These are phyloP conservation scores for Plagodis pulveraria DNA, from an alignment of 2,888 invertebrate species.

Conservation along the genomic window DNA sequence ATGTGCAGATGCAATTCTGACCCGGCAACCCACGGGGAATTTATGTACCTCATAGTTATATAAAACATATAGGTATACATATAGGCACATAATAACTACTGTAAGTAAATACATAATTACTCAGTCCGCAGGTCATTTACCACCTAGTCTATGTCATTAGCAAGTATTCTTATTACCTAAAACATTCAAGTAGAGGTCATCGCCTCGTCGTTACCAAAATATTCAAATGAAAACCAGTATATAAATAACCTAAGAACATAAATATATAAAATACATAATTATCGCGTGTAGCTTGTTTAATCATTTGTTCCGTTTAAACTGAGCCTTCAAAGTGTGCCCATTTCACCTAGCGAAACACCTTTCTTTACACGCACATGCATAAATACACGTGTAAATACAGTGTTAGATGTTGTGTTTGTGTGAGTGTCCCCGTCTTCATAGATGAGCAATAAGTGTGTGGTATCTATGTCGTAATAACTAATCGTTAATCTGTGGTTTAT, in stretches of 20 bases:
- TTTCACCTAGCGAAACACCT: constrained; percentile 81
- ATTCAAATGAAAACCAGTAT: constrained; percentile 17
- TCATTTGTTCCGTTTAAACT: constrained; percentile 52
- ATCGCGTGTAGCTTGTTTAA: constrained; percentile 40
- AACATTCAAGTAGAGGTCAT: background rate
- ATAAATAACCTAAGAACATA: background rate
- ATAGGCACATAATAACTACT: too few relatives aligned
- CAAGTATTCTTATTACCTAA: too few relatives aligned
- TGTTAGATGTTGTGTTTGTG: constrained; percentile 17
- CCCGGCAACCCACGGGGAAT: too few relatives aligned
- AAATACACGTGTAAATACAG: constrained; percentile 19
- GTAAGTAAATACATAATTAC: too few relatives aligned
- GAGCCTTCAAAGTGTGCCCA: constrained; percentile 68
- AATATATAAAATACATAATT: constrained; percentile 10
- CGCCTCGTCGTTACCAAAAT: constrained; percentile 2
- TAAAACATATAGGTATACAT: too few relatives aligned
- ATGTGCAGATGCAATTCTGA: too few relatives aligned
- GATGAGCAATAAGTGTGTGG: constrained; percentile 24
- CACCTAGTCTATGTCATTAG: too few relatives aligned
- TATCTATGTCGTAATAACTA: constrained; percentile 1
- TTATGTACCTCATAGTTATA: too few relatives aligned
- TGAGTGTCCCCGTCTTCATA: constrained; percentile 23
- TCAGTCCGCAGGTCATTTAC: too few relatives aligned
- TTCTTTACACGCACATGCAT: constrained; percentile 76
- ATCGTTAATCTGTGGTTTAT: background rate